Percentiles rank a stretch among this genome's conserved stretches.
Evolutionary conservation across 2,888 invertebrate genomes (phyloP).

Genomic region (Drosophila ezoana): DNA sequence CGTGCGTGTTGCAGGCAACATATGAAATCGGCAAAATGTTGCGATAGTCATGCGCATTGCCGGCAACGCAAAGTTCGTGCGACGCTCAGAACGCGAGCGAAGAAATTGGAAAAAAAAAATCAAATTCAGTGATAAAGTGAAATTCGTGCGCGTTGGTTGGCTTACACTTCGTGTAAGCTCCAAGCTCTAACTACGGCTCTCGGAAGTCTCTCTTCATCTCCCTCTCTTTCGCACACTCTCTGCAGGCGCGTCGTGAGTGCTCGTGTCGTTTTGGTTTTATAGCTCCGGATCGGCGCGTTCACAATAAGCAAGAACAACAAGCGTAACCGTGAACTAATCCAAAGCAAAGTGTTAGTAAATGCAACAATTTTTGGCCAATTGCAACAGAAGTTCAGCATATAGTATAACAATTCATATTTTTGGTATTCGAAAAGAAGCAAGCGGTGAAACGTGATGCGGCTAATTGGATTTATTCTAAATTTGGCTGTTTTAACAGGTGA

Average conservation of each 20-base stretch:
- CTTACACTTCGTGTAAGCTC: constrained; percentile 61
- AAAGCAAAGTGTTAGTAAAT: constrained; percentile 41
- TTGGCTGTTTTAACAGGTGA: constrained; percentile 84
- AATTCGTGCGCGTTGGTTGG: constrained; percentile 76
- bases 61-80: constrained; percentile 11
- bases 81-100: constrained; percentile 41
- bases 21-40: constrained; percentile 35
- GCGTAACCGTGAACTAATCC: constrained; percentile 18
- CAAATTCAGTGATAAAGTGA: constrained; percentile 74
- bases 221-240: constrained; percentile 13
- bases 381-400: constrained; percentile 2
- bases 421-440: constrained; percentile 19
- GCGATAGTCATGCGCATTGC: constrained; percentile 45
- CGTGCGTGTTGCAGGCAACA: constrained; percentile 48
- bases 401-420: constrained; percentile 21
- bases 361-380: constrained; percentile 27
- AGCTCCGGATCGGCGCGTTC: constrained; percentile 55
- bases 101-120: constrained; percentile 60
- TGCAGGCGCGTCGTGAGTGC: constrained; percentile 31
- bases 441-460: constrained; percentile 61
- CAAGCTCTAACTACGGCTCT: constrained; percentile 62
- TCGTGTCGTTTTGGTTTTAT: constrained; percentile 30
- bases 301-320: constrained; percentile 32
- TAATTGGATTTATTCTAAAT: constrained; percentile 85
- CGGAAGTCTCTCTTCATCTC: constrained; percentile 30